phyloP scores from a whole-genome alignment of 2,113 vertebrate species.

The Leptobrachium leishanense region DNA sequence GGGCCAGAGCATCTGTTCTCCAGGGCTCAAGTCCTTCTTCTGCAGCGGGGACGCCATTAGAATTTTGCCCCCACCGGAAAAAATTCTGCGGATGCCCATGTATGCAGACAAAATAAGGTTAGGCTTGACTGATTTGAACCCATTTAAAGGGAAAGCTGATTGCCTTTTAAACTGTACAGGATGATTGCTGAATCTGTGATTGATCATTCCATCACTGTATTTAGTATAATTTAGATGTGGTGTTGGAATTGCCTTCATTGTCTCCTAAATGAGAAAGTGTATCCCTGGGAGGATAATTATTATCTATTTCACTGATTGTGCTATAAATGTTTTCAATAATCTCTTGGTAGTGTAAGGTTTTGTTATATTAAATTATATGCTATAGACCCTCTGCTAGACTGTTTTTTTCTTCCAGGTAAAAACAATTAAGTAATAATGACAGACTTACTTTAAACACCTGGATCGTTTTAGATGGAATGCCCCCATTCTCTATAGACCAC shows the following conservation, averaged over 20 bases:
- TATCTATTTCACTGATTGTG: constrained; percentile 3
- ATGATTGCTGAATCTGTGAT: no score
- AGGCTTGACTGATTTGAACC: no score
- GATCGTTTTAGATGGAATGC: not conserved
- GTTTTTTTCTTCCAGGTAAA: constrained; percentile 1
- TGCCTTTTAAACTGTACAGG: no score
- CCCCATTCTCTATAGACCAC: no score
- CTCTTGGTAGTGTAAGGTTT: constrained; percentile 10
- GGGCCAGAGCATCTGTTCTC: no score
- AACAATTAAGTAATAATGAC: constrained; percentile 26
- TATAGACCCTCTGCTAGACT: not conserved
- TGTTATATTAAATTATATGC: not conserved
- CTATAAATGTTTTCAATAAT: not conserved
- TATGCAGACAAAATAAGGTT: no score
- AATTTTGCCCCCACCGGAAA: no score
- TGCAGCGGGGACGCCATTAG: no score
- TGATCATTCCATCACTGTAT: no score
- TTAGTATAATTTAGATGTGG: not conserved
- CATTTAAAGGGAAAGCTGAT: no score
- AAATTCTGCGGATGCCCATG: no score
- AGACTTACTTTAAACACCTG: constrained; percentile 22
- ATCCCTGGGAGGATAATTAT: not conserved
- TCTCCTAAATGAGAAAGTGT: not conserved
- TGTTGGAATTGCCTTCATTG: not conserved
- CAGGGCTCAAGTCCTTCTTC: no score